phyloP scores from a whole-genome alignment of 2,113 vertebrate species.

The Seriola quinqueradiata region DNA sequence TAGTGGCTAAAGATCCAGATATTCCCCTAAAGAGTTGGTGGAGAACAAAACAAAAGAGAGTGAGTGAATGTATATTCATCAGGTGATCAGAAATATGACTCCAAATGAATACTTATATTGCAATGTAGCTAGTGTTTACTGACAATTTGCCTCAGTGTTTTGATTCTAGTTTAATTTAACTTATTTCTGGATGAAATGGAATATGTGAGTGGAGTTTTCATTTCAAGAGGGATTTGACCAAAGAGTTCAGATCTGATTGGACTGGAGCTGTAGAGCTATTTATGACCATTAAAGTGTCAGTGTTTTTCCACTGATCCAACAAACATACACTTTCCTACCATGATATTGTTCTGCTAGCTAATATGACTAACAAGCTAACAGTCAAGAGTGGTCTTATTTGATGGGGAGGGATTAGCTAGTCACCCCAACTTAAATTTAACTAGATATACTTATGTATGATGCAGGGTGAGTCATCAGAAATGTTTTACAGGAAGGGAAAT shows the following conservation, averaged over 20 bases:
- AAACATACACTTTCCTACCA: no score
- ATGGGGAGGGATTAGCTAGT: background rate
- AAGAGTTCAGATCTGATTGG: background rate
- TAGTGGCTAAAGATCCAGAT: background rate
- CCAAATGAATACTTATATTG: background rate
- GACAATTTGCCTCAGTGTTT: background rate
- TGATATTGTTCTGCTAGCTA: background rate
- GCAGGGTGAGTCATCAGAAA: background rate
- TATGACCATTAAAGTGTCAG: no score
- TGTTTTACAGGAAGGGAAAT: background rate
- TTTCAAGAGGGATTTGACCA: background rate
- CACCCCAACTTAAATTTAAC: background rate
- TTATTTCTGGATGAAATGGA: background rate
- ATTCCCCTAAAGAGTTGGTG: background rate
- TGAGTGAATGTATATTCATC: background rate
- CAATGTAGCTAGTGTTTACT: background rate
- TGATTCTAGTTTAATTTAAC: no score
- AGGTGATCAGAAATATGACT: background rate
- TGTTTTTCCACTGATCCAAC: no score
- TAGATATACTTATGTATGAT: background rate
- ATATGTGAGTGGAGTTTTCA: background rate
- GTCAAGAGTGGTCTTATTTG: background rate
- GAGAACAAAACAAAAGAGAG: background rate
- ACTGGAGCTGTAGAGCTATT: no score
- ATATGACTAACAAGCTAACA: background rate